Base-by-base conservation (phyloP, 1,140 invertebrate species). In the Drosophila subobscura region DNA sequence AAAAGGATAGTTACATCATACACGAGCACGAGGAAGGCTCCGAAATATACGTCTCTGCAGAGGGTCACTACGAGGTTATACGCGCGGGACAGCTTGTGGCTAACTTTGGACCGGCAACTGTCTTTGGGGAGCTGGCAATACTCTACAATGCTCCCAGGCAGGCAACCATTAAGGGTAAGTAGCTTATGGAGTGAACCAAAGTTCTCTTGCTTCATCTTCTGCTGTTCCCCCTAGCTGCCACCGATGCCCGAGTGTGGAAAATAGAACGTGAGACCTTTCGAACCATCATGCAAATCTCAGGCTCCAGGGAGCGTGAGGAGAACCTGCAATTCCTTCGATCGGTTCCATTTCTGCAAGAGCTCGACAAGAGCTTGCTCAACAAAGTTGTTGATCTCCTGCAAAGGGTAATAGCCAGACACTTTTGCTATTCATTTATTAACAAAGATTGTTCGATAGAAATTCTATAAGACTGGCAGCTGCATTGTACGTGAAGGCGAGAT, bases 71-170 rank as follows among this genome's bases (percentile, higher is more conserved):
- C 77, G 96, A 98, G 91, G 96, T 98, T 2, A 94, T 97, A 22
- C 97, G 98, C 85, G 94, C 95, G 70, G 94, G 95, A 33, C 94
- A 95, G 67, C 93, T 95, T 10, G 94, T 97, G 37, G 95, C 95
- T 47, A 95, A 93, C 58, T 97, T 99, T 90, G 95, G 95, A 1
- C 94, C 96, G 0, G 97, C 96, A 12, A 95, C 96, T 71, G 97
- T 97, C 1, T 99, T 99, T 92, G 98, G 98, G 22, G 98, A 99
- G 93, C 92, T 99, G 27, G 97, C 98, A 37, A 96, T 98, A 78
- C 92, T 99, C 4, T 99, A 98, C 92, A 98, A 98, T 92, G 97
- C 97, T 27, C 97, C 96, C 75, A 92, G 97, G 80, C 96, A 97
- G 46, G 96, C 97, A 22, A 96, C 96, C 4, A 96, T 98, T 57